phyloP scores from a whole-genome alignment of 1,140 invertebrate species.

The Cotesia typhae region DNA sequence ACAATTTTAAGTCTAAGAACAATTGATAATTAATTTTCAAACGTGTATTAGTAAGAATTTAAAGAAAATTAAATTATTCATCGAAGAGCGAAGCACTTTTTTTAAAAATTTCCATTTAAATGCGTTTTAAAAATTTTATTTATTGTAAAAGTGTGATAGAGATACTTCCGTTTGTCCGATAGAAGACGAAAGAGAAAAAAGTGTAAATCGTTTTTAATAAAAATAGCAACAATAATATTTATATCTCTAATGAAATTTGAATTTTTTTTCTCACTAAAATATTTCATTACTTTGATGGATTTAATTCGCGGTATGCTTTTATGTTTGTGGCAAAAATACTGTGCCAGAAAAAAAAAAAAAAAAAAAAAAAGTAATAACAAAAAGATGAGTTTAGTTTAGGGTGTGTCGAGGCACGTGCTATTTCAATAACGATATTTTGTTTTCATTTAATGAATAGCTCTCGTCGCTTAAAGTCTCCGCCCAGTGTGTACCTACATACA shows the following conservation, averaged over 20 bases:
- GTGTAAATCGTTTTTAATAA: neutral
- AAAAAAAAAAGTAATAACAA: neutral
- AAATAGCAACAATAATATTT: neutral
- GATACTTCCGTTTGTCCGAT: no score
- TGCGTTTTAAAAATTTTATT: no score
- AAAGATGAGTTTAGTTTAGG: constrained; percentile 25
- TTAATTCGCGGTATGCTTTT: constrained; percentile 17
- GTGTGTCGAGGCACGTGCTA: constrained; percentile 30
- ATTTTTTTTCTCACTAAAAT: neutral
- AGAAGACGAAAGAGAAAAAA: no score
- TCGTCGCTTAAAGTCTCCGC: constrained; percentile 17
- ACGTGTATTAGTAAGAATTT: no score
- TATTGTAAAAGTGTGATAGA: no score
- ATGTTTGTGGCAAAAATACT: constrained; percentile 8
- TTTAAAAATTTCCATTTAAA: no score
- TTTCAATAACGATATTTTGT: constrained; percentile 43
- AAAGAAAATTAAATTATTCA: no score
- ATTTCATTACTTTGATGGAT: constrained; percentile 21
- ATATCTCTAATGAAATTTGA: neutral
- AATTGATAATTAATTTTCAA: no score
- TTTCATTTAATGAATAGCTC: constrained; percentile 40
- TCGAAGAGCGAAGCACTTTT: no score
- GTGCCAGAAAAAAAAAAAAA: neutral
- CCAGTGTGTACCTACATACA: constrained; percentile 1
- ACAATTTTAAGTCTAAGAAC: no score